Conservation (phyloP, 2,113 vertebrate species). For the Etia nguti region DNA sequence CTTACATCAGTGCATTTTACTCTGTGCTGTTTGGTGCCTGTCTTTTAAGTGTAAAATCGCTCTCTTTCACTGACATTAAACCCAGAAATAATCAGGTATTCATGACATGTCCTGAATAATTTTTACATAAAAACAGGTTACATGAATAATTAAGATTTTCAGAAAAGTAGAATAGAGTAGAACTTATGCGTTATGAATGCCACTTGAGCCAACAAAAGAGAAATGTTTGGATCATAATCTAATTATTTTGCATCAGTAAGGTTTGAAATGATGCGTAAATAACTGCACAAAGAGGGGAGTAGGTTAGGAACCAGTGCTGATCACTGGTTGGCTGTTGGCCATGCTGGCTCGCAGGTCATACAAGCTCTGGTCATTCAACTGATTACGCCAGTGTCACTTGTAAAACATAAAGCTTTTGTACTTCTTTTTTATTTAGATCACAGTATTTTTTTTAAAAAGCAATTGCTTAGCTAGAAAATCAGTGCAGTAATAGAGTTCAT, state of each 20-base stretch:
- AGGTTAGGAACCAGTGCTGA: not conserved
- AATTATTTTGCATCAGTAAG: not conserved
- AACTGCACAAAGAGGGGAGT: not conserved
- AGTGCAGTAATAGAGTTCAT: not conserved
- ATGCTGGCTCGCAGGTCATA: not conserved
- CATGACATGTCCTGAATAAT: not conserved
- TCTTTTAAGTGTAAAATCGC: not conserved
- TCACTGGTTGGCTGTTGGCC: not conserved
- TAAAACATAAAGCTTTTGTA: not conserved
- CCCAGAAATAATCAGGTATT: not conserved
- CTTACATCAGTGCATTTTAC: not conserved
- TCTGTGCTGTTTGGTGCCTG: not conserved
- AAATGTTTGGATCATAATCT: not conserved
- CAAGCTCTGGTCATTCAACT: not conserved
- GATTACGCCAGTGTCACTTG: not conserved
- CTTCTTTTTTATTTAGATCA: not conserved
- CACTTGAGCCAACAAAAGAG: not conserved
- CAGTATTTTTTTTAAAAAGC: not conserved
- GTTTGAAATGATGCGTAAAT: not conserved
- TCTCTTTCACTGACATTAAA: not conserved
- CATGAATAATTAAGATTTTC: not conserved
- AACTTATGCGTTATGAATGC: not conserved
- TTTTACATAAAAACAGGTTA: not conserved
- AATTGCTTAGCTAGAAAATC: not conserved
- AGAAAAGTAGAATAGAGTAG: not conserved